These are phyloP conservation scores for Caenorhabditis sp. DNA, from an alignment of 2,888 invertebrate genomes.

Conservation along the genomic window DNA sequence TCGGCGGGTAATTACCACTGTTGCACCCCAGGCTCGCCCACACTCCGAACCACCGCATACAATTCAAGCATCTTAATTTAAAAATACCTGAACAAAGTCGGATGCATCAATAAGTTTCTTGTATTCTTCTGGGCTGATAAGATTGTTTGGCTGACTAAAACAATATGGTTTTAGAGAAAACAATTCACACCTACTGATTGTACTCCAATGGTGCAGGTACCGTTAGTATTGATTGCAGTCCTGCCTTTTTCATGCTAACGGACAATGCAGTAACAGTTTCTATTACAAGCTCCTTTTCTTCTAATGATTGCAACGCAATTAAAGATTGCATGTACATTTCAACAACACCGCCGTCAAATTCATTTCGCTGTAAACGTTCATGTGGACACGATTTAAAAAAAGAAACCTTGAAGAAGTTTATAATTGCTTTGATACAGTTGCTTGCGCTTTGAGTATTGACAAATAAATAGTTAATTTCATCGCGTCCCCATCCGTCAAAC, in stretches of 20 bases:
- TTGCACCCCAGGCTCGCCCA: too few species aligned
- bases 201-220: slow-evolving; percentile 46
- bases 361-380: slow-evolving; percentile 84
- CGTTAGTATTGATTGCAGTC: slow-evolving; percentile 20
- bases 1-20: too few species aligned
- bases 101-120: slow-evolving; percentile 55
- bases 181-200: slow-evolving; percentile 10
- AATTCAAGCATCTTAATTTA: too few species aligned
- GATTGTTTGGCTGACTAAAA: slow-evolving; percentile 54
- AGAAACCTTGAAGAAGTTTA: slow-evolving; percentile 81
- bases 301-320: slow-evolving; percentile 54
- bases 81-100: slow-evolving; percentile 67
- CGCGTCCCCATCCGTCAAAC: slow-evolving; percentile 89
- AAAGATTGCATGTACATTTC: slow-evolving; percentile 89
- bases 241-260: slow-evolving; percentile 17
- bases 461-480: slow-evolving; percentile 86
- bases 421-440: slow-evolving; percentile 85
- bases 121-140: slow-evolving; percentile 60
- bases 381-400: slow-evolving; percentile 8
- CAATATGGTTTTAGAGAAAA: not conserved
- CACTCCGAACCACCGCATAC: too few species aligned
- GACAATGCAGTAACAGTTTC: slow-evolving; percentile 36
- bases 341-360: slow-evolving; percentile 91
- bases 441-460: slow-evolving; percentile 84
- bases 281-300: slow-evolving; percentile 27